Percentiles rank a stretch among this genome's conserved stretches.
phyloP scores from a whole-genome alignment of 2,113 vertebrate genomes.

The Peromyscus leucopus region DNA sequence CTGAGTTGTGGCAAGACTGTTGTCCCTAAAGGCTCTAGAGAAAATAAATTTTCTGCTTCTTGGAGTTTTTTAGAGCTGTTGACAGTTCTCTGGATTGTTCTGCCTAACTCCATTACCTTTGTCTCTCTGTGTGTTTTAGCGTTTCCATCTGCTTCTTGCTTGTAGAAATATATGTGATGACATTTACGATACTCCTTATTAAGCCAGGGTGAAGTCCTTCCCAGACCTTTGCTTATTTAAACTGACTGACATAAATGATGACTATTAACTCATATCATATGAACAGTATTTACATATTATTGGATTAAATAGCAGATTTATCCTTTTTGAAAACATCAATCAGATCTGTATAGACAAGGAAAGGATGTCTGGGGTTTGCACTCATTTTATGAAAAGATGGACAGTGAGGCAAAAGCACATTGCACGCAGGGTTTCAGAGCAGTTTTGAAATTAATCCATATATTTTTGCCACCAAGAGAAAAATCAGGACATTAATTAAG shows the following conservation, averaged over 20 bases:
- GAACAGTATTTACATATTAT: neutral
- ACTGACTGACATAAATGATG: neutral
- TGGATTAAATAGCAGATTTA: neutral
- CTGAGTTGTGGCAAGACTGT: neutral
- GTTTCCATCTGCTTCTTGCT: neutral
- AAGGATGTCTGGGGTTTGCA: fast-evolving
- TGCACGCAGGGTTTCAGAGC: neutral
- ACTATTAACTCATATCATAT: neutral
- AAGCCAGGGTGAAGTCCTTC: neutral
- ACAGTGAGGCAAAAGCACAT: neutral
- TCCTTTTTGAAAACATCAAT: neutral
- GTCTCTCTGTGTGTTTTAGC: neutral
- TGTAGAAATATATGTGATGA: neutral
- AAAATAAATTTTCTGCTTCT: neutral
- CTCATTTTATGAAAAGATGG: neutral
- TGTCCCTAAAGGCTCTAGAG: neutral
- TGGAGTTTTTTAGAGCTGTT: neutral
- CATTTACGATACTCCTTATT: neutral
- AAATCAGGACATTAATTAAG: neutral
- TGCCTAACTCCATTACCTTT: neutral
- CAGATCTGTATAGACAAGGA: neutral
- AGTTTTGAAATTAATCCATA: neutral
- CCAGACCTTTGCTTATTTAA: neutral
- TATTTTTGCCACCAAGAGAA: neutral
- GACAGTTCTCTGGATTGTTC: neutral